Base-by-base conservation (phyloP, 2,113 vertebrate species). In the Pantherophis guttatus region DNA sequence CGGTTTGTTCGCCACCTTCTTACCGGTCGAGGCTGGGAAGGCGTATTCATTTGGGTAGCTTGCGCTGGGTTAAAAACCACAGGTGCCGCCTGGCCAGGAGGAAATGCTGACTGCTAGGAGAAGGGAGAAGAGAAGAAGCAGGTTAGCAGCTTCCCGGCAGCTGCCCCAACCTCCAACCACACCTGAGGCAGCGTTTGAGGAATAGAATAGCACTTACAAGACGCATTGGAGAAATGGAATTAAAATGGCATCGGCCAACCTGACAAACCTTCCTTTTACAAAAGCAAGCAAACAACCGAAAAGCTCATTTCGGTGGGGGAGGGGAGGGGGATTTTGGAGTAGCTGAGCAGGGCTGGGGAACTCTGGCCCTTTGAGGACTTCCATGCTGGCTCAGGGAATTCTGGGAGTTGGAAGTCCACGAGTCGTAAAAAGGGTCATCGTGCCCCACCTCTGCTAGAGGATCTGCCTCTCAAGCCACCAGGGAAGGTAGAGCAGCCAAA, bases 21-120 rank as follows among this genome's bases (percentile, higher is more conserved):
- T 98, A 99, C 99, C 98, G 99, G 99, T 96, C 99, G 98, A 94
- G 98, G 97, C 94, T 98, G 99, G 96, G 98, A 98, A 97, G 98
- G 97, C 95, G 99, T 99, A 98, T 99, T 99, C 99, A 99, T 99
- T 98, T 98, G 98, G 98, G 98, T 98, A 97, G 98, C 98, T 95
- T 98, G 98, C 96, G 98, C 97, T 94, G 98, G 98, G 97, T 98
- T 99, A 97, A 99, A 98, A 97, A 99, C 98, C 97, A 99, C 98
- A 96, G 98, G 97, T 96, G 98, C 97, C 93, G 98, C 97, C 96
- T 99, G 99, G 97, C 98, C 98, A 87, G 98, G 98, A 97, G 98
- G 98, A 96, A 98, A 99, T 9, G 98, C 98, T 89, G 99, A 97
- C 99, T 99, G 96, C 95, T 97, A 95, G 92, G 86, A 96, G 95